A percentile compares a stretch with the other conserved stretches of the same genome.
Evolutionary conservation across 1,140 invertebrate species (phyloP).

Genomic region (Temnothorax longispinosus): DNA sequence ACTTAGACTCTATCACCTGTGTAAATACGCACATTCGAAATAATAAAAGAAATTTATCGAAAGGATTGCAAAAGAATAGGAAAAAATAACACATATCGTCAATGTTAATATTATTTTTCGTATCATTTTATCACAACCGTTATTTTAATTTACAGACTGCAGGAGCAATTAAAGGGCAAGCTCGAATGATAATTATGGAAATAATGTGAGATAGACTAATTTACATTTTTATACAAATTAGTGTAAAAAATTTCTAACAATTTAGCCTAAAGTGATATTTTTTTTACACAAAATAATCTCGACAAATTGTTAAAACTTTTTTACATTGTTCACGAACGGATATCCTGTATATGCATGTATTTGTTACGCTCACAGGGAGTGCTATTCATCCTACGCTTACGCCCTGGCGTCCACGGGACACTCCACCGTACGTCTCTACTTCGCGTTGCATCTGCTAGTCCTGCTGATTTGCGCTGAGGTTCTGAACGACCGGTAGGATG

Average conservation of each 20-base stretch:
- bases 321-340: neutral
- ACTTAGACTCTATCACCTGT: neutral
- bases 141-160: neutral
- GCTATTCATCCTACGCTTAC: conserved; percentile 91
- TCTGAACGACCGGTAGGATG: conserved; percentile 76
- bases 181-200: neutral
- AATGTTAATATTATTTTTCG: neutral
- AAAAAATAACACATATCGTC: neutral
- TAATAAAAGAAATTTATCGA: neutral
- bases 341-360: neutral
- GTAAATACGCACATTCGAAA: neutral
- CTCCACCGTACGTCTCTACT: conserved; percentile 66
- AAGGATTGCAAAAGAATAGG: neutral
- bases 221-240: neutral
- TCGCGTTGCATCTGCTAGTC: conserved; percentile 64
- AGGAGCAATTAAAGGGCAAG: neutral
- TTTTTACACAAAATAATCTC: neutral
- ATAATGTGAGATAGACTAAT: neutral
- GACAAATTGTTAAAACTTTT: neutral
- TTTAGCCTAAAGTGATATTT: neutral
- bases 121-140: neutral
- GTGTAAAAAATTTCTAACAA: neutral
- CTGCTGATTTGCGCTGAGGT: conserved; percentile 64
- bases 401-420: conserved; percentile 87
- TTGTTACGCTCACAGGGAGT: conserved; percentile 81